These are phyloP conservation scores for Drosophila macrospina DNA, from an alignment of 2,888 invertebrate genomes.

Conservation along the genomic window DNA sequence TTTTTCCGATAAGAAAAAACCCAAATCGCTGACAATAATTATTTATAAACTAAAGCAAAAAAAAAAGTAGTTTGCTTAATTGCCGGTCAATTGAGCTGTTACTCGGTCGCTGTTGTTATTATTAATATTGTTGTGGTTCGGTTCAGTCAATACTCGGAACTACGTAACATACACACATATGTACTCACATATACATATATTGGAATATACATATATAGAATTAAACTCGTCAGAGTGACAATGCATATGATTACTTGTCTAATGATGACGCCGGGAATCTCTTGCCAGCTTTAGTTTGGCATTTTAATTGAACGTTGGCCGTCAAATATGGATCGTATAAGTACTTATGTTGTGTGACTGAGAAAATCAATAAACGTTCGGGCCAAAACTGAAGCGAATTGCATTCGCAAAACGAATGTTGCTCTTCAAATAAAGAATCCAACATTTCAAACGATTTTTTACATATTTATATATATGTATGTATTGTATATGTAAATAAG, in stretches of 20 bases:
- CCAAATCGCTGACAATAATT: conserved; percentile 29
- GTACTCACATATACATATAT: conserved; percentile 7
- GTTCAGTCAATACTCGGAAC: conserved; percentile 26
- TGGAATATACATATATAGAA: conserved; percentile 21
- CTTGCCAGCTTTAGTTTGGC: conserved; percentile 66
- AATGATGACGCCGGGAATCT: conserved; percentile 74
- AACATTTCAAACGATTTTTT: conserved; percentile 14
- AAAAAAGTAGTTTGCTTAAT: conserved; percentile 46
- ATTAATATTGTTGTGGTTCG: conserved; percentile 16
- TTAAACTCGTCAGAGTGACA: conserved; percentile 53
- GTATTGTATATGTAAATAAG: conserved; percentile 15
- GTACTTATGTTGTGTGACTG: conserved; percentile 12
- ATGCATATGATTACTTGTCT: conserved; percentile 50
- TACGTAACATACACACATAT: neutral
- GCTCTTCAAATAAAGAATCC: conserved; percentile 37
- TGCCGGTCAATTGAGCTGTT: conserved; percentile 61
- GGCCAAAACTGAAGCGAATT: conserved; percentile 1
- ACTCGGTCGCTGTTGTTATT: conserved; percentile 13
- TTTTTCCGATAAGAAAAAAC: conserved; percentile 17
- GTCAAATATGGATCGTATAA: conserved; percentile 60
- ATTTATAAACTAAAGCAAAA: conserved; percentile 35
- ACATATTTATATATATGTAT: conserved; percentile 17
- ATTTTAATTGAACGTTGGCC: conserved; percentile 57
- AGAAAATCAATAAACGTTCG: conserved; percentile 60
- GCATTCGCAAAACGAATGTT: conserved; percentile 30